These are phyloP conservation scores for Watsonalla cultraria DNA, from an alignment of 2,888 invertebrate genomes.

Conservation along the genomic window DNA sequence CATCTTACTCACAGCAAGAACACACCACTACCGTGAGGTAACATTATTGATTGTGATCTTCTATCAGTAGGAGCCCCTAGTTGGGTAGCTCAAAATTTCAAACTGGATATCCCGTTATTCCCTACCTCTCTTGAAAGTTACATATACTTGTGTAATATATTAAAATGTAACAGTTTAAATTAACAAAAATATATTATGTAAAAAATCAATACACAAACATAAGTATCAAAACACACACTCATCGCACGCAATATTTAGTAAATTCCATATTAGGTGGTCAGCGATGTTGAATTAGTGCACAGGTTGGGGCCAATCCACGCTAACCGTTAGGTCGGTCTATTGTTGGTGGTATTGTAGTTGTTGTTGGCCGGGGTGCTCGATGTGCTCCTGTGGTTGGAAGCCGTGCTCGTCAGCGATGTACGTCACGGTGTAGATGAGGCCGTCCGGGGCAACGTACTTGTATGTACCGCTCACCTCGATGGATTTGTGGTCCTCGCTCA, in stretches of 20 bases:
- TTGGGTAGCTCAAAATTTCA: no score
- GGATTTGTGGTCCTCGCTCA: conserved; percentile 69
- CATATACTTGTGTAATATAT: no score
- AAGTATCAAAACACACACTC: conserved; percentile 6
- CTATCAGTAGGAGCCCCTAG: no score
- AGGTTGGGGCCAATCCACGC: conserved; percentile 1
- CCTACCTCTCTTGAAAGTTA: no score
- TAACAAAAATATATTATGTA: conserved; percentile 13
- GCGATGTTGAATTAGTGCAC: conserved; percentile 10
- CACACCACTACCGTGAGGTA: no score
- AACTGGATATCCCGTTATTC: no score
- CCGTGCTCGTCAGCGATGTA: conserved; percentile 80
- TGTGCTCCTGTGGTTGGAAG: conserved; percentile 71
- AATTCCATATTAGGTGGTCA: conserved; percentile 38
- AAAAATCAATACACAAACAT: conserved; percentile 15
- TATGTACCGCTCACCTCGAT: conserved; percentile 74
- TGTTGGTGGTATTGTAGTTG: conserved; percentile 10
- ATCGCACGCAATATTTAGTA: conserved; percentile 32
- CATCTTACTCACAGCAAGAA: no score
- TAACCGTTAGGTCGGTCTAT: background rate
- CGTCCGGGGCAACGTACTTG: conserved; percentile 75
- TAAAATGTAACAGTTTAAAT: conserved; percentile 11
- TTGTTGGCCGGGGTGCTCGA: conserved; percentile 44
- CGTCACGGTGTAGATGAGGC: conserved; percentile 71
- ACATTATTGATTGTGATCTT: no score